Evolutionary conservation across 2,113 vertebrate genomes (phyloP), one percentile per base, ranked within the genome.

Genomic region (Ameiurus melas): DNA sequence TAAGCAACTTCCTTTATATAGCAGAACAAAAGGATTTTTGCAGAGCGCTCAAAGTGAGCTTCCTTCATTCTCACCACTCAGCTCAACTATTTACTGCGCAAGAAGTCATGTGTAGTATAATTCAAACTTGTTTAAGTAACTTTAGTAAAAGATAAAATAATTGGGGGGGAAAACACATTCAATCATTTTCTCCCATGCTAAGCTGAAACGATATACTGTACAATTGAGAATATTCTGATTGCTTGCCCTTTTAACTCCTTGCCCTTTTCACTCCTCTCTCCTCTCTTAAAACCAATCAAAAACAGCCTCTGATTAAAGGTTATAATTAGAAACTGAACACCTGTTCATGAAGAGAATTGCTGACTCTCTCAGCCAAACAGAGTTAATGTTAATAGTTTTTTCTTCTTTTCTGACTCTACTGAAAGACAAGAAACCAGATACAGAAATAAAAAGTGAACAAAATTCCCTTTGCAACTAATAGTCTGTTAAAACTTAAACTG

Each of bases 251-350:
- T 43, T 43, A 4, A 43, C 39, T 43, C 3, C 88, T 91, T 92
- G 86, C 90, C 81, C 92, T 90, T 90, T 90, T 90, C 75, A 81
- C 73, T 77, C 64, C 81, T 75, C 27, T 88, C 85, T 84, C 85
- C 53, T 81, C 64, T 62, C 78, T 89, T 87, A 91, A 92, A 93
- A 91, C 90, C 90, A 93, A 94, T 95, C 93, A 93, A 90, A 87
- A 84, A 62, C 83, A 91, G 81, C 57, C 87, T 73, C 85, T 92
- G 93, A 94, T 94, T 92, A 93, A 94, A 87, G 90, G 90, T 89
- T 93, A 92, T 93, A 93, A 95, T 94, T 93, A 93, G 90, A 92
- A 92, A 93, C 77, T 53, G 85, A 80, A 83, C 90, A 91, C 80
- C 91, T 90, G 87, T 79, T 92, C 83, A 4, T 83, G 86, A 83